A percentile compares a stretch with the other conserved stretches of the same genome.
Conservation (phyloP, 2,113 vertebrate genomes). For the Emberiza fucata region DNA sequence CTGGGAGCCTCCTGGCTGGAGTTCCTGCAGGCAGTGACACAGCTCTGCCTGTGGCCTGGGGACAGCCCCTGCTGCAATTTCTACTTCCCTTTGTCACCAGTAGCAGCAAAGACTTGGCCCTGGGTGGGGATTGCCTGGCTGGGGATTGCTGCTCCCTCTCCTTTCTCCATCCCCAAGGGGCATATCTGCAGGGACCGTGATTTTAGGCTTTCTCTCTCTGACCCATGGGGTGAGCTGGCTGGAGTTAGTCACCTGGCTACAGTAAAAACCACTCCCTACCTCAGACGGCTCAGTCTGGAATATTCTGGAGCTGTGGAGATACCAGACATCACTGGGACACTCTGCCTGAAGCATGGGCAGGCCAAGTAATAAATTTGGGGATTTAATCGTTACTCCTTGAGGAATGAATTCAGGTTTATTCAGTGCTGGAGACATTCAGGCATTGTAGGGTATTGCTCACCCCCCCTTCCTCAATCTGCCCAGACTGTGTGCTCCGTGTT, state of each 20-base stretch:
- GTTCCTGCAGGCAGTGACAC: neutral
- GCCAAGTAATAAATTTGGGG: neutral
- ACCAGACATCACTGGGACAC: neutral
- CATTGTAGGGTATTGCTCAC: neutral
- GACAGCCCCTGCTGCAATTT: neutral
- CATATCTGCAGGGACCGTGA: rapidly evolving
- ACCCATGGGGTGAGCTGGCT: neutral
- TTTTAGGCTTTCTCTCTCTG: neutral
- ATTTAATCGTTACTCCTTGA: neutral
- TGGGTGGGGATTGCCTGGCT: neutral
- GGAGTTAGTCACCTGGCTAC: neutral
- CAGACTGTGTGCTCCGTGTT: neutral
- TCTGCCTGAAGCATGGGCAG: neutral
- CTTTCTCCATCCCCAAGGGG: neutral
- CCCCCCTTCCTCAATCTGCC: neutral
- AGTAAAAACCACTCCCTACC: neutral
- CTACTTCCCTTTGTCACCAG: neutral
- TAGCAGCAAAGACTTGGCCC: neutral
- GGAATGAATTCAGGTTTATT: neutral
- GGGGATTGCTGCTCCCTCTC: neutral
- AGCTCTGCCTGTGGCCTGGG: neutral
- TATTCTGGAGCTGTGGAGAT: neutral
- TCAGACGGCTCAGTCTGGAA: neutral
- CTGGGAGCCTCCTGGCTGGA: neutral
- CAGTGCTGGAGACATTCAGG: neutral